Base-by-base conservation (phyloP, 2,113 vertebrate species). In the Pongo abelii region DNA sequence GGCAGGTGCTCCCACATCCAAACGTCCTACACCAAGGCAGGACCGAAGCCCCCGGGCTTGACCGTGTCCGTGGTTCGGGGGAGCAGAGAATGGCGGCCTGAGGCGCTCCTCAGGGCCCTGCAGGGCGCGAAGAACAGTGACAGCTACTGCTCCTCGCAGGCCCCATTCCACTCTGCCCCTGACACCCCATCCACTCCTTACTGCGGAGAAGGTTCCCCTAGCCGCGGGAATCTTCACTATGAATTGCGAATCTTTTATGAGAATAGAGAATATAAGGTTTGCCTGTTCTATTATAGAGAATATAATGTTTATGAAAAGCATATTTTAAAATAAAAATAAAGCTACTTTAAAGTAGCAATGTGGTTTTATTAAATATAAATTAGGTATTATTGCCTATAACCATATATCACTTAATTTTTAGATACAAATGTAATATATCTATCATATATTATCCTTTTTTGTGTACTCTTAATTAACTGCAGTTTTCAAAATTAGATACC, bases 261-360 rank as follows among this genome's bases (percentile, higher is more conserved):
- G n/a, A 89, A 46, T 70, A 46, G 32, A 95, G 48, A 96, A 88
- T 64, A 79, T 35, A 89, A 92, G 52, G 1, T 55, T 55, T 20
- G 52, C 52, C 52, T 55, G 20, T 55, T 55, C 52, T 55, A 55
- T 55, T 20, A 46, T 77, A 46, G 27, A 95, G 48, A 96, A 88
- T 64, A 84, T 35, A 88, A 92, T 81, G 94, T 30, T 80, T 57
- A 85, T 72, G 1, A 88, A 91, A 52, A 75, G 8, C 2, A 70
- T 32, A 27, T 93, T 97, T 97, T 96, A 89, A 80, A 96, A 90
- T 87, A 97, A 95, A 84, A 69, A 40, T 11, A n/a, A 43, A 85
- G 43, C 48, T 64, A 32, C 55, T 93, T 97, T 93, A 57, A 89
- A 50, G 8, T 25, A 83, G 23, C 12, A 96, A 78, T 30, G 57